These are phyloP conservation scores for Xanthia togata DNA, from an alignment of 2,888 invertebrate species.

Conservation along the genomic window DNA sequence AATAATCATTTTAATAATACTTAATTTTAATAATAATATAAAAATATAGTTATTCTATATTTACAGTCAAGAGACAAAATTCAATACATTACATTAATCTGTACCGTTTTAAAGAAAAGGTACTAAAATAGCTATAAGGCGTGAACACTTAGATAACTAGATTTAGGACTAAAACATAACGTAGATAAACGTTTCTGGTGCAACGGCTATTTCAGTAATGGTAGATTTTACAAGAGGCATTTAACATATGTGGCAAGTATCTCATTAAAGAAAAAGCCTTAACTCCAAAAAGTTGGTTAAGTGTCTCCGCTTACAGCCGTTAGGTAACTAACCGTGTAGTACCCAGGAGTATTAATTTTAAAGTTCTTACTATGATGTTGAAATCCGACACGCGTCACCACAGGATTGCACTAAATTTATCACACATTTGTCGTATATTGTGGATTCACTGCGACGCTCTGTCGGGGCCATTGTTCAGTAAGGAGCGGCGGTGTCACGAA, in stretches of 20 bases:
- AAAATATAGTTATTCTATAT: constrained; percentile 88
- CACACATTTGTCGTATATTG: constrained; percentile 77
- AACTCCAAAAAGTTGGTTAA: constrained; percentile 68
- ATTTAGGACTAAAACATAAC: constrained; percentile 70
- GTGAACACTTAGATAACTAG: constrained; percentile 76
- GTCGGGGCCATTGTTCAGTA: constrained; percentile 49
- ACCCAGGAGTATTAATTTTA: constrained; percentile 73
- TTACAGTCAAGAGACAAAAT: constrained; percentile 84
- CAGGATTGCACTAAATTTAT: constrained; percentile 85
- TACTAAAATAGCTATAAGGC: constrained; percentile 74
- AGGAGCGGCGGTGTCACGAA: constrained; percentile 52
- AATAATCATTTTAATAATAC: constrained; percentile 80
- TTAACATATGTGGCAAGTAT: constrained; percentile 34
- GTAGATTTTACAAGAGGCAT: constrained; percentile 41
- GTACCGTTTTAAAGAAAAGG: constrained; percentile 70
- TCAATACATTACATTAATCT: constrained; percentile 78
- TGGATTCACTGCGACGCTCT: constrained; percentile 62
- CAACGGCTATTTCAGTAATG: constrained; percentile 69
- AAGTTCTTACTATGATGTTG: constrained; percentile 57
- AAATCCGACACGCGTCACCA: constrained; percentile 71
- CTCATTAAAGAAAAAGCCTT: constrained; percentile 70
- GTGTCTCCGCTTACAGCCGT: constrained; percentile 71
- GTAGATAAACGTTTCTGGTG: constrained; percentile 64
- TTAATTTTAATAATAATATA: constrained; percentile 85
- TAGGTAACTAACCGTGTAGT: constrained; percentile 69